Evolutionary conservation across 2,888 invertebrate species (phyloP).

Genomic region (Caenorhabditis sp.): DNA sequence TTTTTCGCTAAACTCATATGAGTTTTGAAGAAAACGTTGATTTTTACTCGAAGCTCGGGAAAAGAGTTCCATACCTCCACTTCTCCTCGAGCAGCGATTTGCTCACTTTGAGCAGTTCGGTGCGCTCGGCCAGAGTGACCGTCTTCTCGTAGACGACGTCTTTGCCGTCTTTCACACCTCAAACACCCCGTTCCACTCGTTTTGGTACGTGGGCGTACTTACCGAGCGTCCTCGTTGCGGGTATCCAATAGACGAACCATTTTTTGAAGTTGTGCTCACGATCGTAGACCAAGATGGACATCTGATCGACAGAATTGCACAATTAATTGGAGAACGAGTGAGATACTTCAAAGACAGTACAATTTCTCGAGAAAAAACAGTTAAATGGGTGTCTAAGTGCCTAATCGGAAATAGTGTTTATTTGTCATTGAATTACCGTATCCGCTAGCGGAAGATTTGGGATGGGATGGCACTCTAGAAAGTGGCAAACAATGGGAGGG

Average conservation of each 20-base stretch:
- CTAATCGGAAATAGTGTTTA: too few relatives aligned
- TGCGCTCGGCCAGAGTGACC: conserved; percentile 45
- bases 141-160: conserved; percentile 51
- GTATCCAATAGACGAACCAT: conserved; percentile 59
- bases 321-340: neutral
- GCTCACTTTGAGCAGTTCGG: conserved; percentile 58
- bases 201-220: too few relatives aligned
- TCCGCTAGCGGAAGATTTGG: too few relatives aligned
- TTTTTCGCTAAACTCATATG: too few relatives aligned
- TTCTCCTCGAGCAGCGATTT: conserved; percentile 61
- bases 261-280: conserved; percentile 58
- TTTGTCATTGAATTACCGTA: too few relatives aligned
- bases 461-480: conserved; percentile 41
- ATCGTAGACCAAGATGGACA: conserved; percentile 53
- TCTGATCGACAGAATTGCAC: conserved; percentile 16
- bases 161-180: conserved; percentile 57
- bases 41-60: too few relatives aligned
- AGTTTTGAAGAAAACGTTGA: too few relatives aligned
- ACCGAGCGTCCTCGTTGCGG: conserved; percentile 48
- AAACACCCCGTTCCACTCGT: neutral
- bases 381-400: too few relatives aligned
- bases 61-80: conserved; percentile 64
- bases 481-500: conserved; percentile 8
- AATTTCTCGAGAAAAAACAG: conserved; percentile 1
- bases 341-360: conserved; percentile 49